Percentiles rank a stretch among this genome's conserved stretches.
These are phyloP conservation scores for Illadopsis cleaveri DNA, from an alignment of 2,113 vertebrate species.

Conservation along the genomic window DNA sequence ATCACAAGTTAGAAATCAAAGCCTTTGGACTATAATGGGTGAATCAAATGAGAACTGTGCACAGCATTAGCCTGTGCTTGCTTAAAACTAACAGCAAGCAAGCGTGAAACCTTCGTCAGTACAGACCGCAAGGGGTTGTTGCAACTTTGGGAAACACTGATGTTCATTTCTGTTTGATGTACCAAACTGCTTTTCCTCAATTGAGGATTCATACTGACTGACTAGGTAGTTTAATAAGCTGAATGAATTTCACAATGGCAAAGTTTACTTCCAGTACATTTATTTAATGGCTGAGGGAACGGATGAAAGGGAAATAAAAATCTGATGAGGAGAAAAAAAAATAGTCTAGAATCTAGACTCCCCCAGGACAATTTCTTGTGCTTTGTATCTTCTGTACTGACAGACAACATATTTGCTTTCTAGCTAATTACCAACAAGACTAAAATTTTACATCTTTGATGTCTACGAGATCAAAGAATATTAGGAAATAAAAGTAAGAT, in stretches of 20 bases:
- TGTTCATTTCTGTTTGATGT: slow-evolving; percentile 35
- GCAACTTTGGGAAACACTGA: slow-evolving; percentile 17
- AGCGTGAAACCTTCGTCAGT: background rate
- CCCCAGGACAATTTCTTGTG: slow-evolving; percentile 54
- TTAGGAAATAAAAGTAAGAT: slow-evolving; percentile 64
- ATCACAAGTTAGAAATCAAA: slow-evolving; percentile 46
- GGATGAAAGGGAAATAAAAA: slow-evolving; percentile 60
- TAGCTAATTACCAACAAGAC: slow-evolving; percentile 61
- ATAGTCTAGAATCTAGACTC: slow-evolving; percentile 48
- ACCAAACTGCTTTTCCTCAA: background rate
- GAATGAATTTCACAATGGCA: slow-evolving; percentile 46
- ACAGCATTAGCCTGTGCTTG: slow-evolving; percentile 2
- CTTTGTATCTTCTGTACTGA: slow-evolving; percentile 53
- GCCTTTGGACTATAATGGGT: slow-evolving; percentile 24
- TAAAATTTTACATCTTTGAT: slow-evolving; percentile 66
- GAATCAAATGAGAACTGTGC: slow-evolving; percentile 23
- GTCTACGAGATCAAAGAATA: slow-evolving; percentile 60
- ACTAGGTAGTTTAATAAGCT: slow-evolving; percentile 42
- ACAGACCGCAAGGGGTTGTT: slow-evolving; percentile 1
- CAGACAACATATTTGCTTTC: slow-evolving; percentile 59
- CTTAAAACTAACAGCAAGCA: slow-evolving; percentile 17
- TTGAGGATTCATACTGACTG: slow-evolving; percentile 31
- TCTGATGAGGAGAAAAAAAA: slow-evolving; percentile 50
- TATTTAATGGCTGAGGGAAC: slow-evolving; percentile 44
- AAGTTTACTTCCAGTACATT: slow-evolving; percentile 51